Evolutionary conservation across 2,113 vertebrate species (phyloP).

Genomic region (Sinosuthora webbiana): DNA sequence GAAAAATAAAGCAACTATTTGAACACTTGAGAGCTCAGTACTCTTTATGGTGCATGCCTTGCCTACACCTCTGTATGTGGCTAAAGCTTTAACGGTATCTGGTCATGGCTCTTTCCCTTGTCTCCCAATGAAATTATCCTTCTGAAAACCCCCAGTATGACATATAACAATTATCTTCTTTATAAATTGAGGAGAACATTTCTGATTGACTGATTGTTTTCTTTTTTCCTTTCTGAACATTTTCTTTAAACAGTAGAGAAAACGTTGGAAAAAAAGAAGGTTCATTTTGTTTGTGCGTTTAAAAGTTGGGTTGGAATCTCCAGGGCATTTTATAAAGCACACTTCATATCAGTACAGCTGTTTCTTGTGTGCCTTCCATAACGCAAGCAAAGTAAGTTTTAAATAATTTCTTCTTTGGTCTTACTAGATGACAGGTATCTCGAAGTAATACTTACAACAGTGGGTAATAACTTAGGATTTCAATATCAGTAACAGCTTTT

Average conservation of each 20-base stretch:
- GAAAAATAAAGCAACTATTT: neutral
- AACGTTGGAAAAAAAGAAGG: neutral
- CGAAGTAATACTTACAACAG: neutral
- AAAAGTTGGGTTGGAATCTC: neutral
- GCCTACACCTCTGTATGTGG: neutral
- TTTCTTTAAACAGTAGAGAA: neutral
- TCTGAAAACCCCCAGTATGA: fast-evolving
- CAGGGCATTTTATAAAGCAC: neutral
- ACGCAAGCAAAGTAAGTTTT: neutral
- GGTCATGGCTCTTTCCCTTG: fast-evolving
- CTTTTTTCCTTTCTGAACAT: neutral
- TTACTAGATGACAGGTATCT: neutral
- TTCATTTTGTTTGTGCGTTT: neutral
- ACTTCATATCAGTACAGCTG: neutral
- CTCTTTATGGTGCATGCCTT: neutral
- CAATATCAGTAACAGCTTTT: neutral
- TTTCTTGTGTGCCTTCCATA: neutral
- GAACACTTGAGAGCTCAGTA: neutral
- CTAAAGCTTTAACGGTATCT: neutral
- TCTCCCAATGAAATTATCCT: neutral
- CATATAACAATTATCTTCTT: neutral
- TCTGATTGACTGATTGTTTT: neutral
- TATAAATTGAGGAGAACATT: neutral
- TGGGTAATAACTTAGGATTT: neutral
- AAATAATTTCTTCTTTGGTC: neutral